Evolutionary conservation across 2,113 vertebrate genomes (phyloP).

Genomic region (Pangasianodon hypophthalmus): DNA sequence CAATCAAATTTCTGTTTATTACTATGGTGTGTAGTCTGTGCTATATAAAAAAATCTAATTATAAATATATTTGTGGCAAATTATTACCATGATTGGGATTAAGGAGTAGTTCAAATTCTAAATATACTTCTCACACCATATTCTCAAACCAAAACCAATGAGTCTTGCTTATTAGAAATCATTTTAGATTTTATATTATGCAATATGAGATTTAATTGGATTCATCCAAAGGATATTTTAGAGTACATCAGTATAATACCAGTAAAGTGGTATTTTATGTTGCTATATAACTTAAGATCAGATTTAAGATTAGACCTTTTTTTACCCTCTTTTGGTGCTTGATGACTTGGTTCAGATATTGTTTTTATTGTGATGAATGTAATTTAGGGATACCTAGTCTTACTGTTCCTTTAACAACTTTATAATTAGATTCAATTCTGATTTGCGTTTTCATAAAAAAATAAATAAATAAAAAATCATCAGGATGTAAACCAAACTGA

Average conservation of each 20-base stretch:
- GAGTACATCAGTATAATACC: neutral
- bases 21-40: neutral
- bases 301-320: too few relatives aligned
- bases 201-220: neutral
- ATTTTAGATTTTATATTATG: neutral
- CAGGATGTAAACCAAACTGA: too few relatives aligned
- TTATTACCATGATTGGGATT: neutral
- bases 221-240: neutral
- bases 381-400: too few relatives aligned
- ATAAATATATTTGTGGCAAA: neutral
- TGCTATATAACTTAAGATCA: neutral
- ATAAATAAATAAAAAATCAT: too few relatives aligned
- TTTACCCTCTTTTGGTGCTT: too few relatives aligned
- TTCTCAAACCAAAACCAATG: neutral
- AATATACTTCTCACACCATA: neutral
- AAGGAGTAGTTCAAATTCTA: neutral
- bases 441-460: too few relatives aligned
- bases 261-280: neutral
- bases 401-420: too few relatives aligned
- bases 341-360: too few relatives aligned
- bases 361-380: neutral
- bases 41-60: neutral
- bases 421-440: too few relatives aligned
- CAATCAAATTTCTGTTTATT: neutral
- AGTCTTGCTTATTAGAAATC: neutral